phyloP scores from a whole-genome alignment of 2,113 vertebrate genomes.

The Ahaetulla prasina region DNA sequence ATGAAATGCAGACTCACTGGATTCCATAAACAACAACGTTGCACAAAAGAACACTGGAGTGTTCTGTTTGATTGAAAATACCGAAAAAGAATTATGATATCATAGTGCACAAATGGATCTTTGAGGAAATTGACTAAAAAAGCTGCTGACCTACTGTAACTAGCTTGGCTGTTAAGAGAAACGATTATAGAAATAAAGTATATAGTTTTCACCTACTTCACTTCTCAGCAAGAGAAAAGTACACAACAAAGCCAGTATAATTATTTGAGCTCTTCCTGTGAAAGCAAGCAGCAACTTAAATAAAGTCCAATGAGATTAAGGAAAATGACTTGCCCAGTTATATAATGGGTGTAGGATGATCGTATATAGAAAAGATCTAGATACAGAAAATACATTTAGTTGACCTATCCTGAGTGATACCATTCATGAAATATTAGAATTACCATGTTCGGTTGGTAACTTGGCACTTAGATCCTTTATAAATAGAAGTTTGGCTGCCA shows the following conservation, averaged over 20 bases:
- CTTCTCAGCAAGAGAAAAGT: conserved; percentile 19
- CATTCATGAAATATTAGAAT: neutral
- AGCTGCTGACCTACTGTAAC: conserved; percentile 32
- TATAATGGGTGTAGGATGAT: neutral
- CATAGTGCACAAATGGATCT: conserved; percentile 43
- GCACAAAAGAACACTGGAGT: conserved; percentile 27
- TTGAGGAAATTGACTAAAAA: conserved; percentile 30
- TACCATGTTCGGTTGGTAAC: neutral
- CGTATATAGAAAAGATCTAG: neutral
- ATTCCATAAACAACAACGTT: conserved; percentile 34
- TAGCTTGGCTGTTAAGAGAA: neutral
- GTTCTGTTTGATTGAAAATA: conserved; percentile 48
- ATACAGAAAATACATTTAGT: neutral
- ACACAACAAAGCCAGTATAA: neutral
- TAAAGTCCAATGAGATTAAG: neutral
- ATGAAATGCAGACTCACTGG: conserved; percentile 44
- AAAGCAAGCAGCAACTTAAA: neutral
- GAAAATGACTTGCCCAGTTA: neutral
- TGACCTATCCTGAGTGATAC: neutral
- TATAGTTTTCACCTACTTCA: neutral
- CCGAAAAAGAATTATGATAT: conserved; percentile 39
- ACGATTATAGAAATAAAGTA: conserved; percentile 12
- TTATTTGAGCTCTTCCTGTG: neutral
- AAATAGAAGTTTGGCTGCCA: neutral
- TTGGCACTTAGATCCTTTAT: neutral